Evolutionary conservation across 2,888 invertebrate species (phyloP).

Genomic region (Copidosoma aretas): DNA sequence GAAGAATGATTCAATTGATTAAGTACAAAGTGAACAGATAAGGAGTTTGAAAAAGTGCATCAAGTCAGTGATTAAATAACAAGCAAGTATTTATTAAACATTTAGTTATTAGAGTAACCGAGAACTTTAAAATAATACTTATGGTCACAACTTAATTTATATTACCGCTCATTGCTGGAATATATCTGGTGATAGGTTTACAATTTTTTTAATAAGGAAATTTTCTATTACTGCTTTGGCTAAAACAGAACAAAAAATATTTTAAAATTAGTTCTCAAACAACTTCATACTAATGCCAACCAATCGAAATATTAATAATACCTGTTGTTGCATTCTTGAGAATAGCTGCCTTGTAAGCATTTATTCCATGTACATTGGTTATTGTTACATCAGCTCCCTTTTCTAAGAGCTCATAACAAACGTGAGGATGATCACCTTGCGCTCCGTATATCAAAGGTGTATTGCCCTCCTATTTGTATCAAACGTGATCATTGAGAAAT

Average conservation of each 20-base stretch:
- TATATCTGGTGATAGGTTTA: conserved; percentile 50
- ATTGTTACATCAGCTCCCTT: conserved; percentile 82
- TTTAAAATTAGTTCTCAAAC: conserved; percentile 1
- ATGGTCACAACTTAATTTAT: background rate
- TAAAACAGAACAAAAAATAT: conserved; percentile 63
- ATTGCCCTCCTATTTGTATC: conserved; percentile 74
- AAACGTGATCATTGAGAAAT: conserved; percentile 31
- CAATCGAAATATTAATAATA: conserved; percentile 36
- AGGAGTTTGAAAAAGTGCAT: background rate
- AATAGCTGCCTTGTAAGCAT: conserved; percentile 83
- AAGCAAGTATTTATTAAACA: conserved; percentile 1
- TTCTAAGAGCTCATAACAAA: conserved; percentile 82
- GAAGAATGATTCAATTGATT: background rate
- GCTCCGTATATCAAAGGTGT: conserved; percentile 92
- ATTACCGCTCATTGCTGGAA: conserved; percentile 41
- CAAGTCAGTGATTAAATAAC: background rate
- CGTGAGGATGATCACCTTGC: conserved; percentile 86
- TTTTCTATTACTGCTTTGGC: conserved; percentile 82
- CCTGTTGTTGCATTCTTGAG: conserved; percentile 65
- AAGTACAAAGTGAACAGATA: background rate
- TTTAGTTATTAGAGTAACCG: background rate
- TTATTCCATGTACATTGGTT: conserved; percentile 82
- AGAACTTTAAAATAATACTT: background rate
- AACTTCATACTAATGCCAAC: background rate
- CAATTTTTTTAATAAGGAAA: conserved; percentile 68